Evolutionary conservation across 2,797 vertebrate genomes (phyloP).

Genomic region (Pseudochromis fuscus): DNA sequence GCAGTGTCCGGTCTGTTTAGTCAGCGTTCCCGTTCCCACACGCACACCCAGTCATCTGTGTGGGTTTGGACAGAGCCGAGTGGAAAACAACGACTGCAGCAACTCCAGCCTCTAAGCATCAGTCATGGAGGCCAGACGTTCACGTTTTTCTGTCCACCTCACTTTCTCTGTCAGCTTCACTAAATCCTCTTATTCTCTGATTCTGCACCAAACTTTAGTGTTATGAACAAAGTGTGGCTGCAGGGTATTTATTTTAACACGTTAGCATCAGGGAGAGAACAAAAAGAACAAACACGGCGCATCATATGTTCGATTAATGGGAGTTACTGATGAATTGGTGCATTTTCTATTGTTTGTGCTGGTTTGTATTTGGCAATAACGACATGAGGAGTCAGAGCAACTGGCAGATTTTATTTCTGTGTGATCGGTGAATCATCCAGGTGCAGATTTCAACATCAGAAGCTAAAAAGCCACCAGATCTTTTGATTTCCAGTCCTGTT

Average conservation of each 20-base stretch:
- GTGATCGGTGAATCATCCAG: not conserved
- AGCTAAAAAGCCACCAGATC: not conserved
- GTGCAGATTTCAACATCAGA: not conserved
- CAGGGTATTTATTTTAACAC: too few species aligned
- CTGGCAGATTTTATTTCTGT: not conserved
- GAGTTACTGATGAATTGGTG: not conserved
- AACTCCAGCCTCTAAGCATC: constrained; percentile 34
- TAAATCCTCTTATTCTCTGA: not conserved
- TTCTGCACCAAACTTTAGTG: not conserved
- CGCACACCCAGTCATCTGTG: constrained; percentile 48
- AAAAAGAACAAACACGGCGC: too few species aligned
- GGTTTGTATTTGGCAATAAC: not conserved
- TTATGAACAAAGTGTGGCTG: too few species aligned
- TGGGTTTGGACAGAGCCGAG: constrained; percentile 49
- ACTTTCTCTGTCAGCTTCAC: not conserved
- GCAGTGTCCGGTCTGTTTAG: constrained; percentile 50
- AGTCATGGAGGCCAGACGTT: constrained; percentile 9
- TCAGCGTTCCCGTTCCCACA: constrained; percentile 52
- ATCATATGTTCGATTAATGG: too few species aligned
- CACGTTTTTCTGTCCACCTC: not conserved
- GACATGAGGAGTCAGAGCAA: not conserved
- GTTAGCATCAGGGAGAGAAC: too few species aligned
- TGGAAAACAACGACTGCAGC: constrained; percentile 53
- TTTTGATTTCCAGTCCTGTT: not conserved
- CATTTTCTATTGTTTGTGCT: not conserved